Conservation (phyloP, 2,113 vertebrate genomes). For the Heptranchias perlo region DNA sequence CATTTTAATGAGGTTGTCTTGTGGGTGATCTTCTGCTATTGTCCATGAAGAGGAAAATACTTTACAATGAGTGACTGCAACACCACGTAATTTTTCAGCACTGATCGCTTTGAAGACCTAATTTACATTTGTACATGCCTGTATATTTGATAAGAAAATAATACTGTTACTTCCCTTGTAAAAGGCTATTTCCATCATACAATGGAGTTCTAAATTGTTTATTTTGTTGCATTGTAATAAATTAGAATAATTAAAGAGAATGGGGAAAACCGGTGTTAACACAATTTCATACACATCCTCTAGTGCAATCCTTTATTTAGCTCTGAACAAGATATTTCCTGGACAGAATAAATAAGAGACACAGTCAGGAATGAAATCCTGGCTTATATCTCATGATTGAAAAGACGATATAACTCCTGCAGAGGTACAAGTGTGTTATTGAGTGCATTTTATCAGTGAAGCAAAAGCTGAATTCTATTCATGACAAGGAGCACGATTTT, state of each 20-base stretch:
- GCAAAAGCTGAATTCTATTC: background rate
- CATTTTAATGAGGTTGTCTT: slow-evolving; percentile 58
- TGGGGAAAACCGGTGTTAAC: background rate
- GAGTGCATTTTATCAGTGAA: too few species aligned
- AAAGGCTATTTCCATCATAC: background rate
- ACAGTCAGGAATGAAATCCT: background rate
- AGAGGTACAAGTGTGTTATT: too few species aligned
- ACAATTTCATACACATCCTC: slow-evolving; percentile 9
- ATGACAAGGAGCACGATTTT: background rate
- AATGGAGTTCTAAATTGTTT: slow-evolving; percentile 19
- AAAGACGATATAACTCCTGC: too few species aligned
- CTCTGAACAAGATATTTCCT: background rate
- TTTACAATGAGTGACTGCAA: slow-evolving; percentile 39
- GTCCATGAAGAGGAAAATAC: background rate
- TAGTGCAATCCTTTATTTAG: background rate
- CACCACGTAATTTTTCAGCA: slow-evolving; percentile 41
- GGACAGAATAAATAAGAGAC: background rate
- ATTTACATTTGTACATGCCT: slow-evolving; percentile 13
- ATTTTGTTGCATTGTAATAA: background rate
- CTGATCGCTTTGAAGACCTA: slow-evolving; percentile 38
- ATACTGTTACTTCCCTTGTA: slow-evolving; percentile 20
- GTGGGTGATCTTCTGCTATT: slow-evolving; percentile 18
- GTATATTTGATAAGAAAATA: slow-evolving; percentile 3
- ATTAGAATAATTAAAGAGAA: slow-evolving; percentile 15
- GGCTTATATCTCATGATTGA: background rate